Evolutionary conservation across 2,888 invertebrate species (phyloP), one percentile per base, ranked within the genome.

Genomic region (Nesidiocoris tenuis): DNA sequence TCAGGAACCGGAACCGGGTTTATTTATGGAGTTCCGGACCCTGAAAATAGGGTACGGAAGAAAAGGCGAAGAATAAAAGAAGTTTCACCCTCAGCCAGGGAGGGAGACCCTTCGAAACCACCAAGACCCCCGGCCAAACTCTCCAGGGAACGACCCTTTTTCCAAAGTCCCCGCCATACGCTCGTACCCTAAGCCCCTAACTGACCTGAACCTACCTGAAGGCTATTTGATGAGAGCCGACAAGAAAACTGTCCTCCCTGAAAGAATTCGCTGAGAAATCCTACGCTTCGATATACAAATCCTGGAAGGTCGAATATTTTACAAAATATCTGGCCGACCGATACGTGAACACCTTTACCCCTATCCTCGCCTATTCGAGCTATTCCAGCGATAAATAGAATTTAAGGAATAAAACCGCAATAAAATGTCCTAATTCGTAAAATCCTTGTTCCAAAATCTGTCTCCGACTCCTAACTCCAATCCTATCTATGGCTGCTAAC

Each of bases 141-240:
- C 39, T 39, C 39, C 5, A 39, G 39, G 39, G 39, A 39, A 39
- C 39, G 39, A 39, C 39, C 39, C 39, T 39, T 39, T n/a, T 39
- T 39, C 39, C 39, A 39, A 39, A 39, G 39, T 39, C 39, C 5
- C 39, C 12, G 5, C 39, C 39, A 7, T 39, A 39, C 39, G 5
- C 39, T 12, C 39, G 3, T 39, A 39, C 39, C 12, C 3, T 59
- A 59, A 59, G 59, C 59, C 19, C 59, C 19, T 59, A n/a, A 59
- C 17, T 59, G 59, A 39, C 39, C 39, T 39, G 39, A 39, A 59
- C 59, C 59, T 59, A 59, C 59, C 59, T 59, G 59, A 59, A 59
- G 3, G 59, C n/a, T 59, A 59, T 59, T 59, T 16, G 59, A 59
- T 59, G 59, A 59, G 59, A 59, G n/a, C n/a, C 5, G 19, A 59